Percentiles rank a stretch among this genome's conserved stretches.
Evolutionary conservation across 2,113 vertebrate genomes (phyloP).

Genomic region (Chitala chitala): DNA sequence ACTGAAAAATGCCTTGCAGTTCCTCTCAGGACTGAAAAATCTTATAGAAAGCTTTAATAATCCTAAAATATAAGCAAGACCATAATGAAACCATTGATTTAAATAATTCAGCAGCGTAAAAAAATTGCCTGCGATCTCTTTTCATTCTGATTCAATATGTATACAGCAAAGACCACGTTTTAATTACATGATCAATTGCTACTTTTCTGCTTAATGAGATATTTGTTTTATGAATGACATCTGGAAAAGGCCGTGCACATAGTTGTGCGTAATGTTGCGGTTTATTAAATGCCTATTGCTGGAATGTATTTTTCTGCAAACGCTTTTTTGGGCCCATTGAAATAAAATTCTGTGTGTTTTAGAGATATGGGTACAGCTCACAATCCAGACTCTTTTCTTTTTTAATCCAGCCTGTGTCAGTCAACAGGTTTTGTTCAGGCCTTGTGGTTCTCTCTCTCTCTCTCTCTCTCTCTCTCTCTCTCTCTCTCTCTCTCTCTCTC

Average conservation of each 20-base stretch:
- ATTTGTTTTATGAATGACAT: constrained; percentile 19
- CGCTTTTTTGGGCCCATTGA: not conserved
- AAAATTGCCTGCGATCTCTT: not conserved
- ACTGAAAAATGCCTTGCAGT: not conserved
- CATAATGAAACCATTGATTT: constrained; percentile 14
- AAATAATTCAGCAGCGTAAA: constrained; percentile 12
- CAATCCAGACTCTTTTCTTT: not conserved
- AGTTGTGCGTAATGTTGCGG: not conserved
- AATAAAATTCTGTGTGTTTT: not conserved
- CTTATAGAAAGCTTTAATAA: constrained; percentile 6
- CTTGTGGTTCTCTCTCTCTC: too few relatives aligned
- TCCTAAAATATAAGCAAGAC: not conserved
- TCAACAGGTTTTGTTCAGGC: too few relatives aligned
- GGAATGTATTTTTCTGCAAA: not conserved
- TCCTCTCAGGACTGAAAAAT: not conserved
- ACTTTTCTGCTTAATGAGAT: constrained; percentile 17
- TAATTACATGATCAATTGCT: constrained; percentile 14
- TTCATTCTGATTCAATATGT: not conserved
- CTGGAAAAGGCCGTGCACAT: not conserved
- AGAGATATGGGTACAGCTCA: not conserved
- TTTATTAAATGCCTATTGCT: constrained; percentile 1
- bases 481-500: too few relatives aligned
- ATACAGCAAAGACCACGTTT: not conserved
- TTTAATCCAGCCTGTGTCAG: too few relatives aligned
- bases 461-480: too few relatives aligned